A percentile compares a stretch with the other conserved stretches of the same genome.
phyloP scores from a whole-genome alignment of 2,113 vertebrate species.

The Lamprotornis superbus region DNA sequence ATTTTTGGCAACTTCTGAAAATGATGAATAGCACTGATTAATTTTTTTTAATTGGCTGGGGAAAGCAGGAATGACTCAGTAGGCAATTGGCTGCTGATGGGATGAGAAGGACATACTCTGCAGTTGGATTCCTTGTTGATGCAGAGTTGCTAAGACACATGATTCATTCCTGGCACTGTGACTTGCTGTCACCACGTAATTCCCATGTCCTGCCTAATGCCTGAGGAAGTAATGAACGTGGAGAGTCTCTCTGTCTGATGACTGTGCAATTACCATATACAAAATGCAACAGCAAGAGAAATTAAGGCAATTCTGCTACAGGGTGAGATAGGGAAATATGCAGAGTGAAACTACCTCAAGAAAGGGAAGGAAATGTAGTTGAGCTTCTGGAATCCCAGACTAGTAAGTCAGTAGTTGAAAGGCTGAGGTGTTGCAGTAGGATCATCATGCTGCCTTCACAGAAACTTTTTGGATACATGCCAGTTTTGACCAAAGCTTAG shows the following conservation, averaged over 20 bases:
- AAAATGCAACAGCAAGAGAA: background rate
- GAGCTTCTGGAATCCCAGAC: accelerated
- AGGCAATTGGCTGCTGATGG: background rate
- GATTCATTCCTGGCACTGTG: background rate
- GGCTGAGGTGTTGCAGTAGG: background rate
- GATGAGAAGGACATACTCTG: background rate
- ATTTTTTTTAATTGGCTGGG: background rate
- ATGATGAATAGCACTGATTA: background rate
- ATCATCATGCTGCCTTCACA: background rate
- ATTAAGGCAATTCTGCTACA: background rate
- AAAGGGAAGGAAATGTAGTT: background rate
- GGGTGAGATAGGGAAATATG: background rate
- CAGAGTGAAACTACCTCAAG: background rate
- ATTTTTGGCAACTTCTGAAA: background rate
- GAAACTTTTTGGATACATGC: background rate
- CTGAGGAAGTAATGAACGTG: background rate
- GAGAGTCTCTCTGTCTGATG: background rate
- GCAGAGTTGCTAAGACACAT: background rate
- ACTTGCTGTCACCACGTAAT: background rate
- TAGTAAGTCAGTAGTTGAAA: background rate
- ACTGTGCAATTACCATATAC: background rate
- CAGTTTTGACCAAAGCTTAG: background rate
- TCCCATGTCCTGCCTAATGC: background rate
- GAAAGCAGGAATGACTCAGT: background rate
- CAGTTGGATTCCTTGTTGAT: background rate